Conservation (phyloP, 2,888 invertebrate species). For the Nezara viridula region DNA sequence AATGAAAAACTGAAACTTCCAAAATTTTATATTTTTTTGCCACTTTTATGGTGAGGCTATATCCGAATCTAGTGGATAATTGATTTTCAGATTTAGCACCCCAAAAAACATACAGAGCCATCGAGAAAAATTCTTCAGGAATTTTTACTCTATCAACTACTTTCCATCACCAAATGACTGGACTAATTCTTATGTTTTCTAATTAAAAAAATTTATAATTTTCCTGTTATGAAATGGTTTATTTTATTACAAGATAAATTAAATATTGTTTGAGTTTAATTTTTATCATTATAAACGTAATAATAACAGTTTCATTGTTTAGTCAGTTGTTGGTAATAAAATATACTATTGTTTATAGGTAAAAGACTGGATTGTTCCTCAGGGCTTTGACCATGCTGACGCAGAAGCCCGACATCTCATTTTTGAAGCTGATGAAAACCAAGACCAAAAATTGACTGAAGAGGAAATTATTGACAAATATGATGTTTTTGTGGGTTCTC, state of each 20-base stretch:
- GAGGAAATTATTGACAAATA: constrained; percentile 94
- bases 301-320: background rate
- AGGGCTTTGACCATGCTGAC: constrained; percentile 96
- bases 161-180: too few species aligned
- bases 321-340: background rate
- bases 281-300: background rate
- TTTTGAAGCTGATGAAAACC: constrained; percentile 92
- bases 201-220: too few species aligned
- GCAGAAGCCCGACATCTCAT: constrained; percentile 96
- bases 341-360: constrained; percentile 69
- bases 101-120: too few species aligned
- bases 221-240: too few species aligned
- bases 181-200: too few species aligned
- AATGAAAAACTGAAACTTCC: too few species aligned
- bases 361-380: constrained; percentile 93
- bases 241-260: background rate
- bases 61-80: too few species aligned
- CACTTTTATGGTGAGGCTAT: too few species aligned
- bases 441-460: constrained; percentile 90
- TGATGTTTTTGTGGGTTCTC: constrained; percentile 97
- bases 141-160: too few species aligned
- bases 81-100: too few species aligned
- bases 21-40: too few species aligned
- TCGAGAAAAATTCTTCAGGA: too few species aligned
- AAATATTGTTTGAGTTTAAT: background rate